Evolutionary conservation across 2,113 vertebrate genomes (phyloP), one percentile per base, ranked within the genome.

Genomic region (Nematolebias whitei): DNA sequence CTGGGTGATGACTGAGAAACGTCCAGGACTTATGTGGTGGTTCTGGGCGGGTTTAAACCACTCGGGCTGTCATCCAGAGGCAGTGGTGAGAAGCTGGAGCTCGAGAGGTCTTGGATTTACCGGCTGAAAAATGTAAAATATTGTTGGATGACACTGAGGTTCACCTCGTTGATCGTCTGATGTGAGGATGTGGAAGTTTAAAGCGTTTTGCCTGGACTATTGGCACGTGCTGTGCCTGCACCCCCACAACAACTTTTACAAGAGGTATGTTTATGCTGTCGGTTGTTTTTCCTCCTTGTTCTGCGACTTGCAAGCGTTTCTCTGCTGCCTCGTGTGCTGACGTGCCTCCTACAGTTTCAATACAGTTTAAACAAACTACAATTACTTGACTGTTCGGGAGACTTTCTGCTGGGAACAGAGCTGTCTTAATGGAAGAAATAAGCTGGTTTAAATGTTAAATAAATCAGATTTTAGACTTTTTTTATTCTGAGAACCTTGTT

Each of bases 191-290:
- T 94, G 97, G 89, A 97, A 95, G 90, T 91, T 98, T 68, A 99
- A 98, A 94, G 95, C 97, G 26, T 95, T 98, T 78, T 99, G 98
- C 90, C 91, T 98, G 93, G 98, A 98, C 94, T 98, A 98, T 83
- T 98, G 96, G 96, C 96, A 98, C 82, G 95, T 98, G 78, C 90
- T 98, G 71, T 99, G 98, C 87, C 89, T 98, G 67, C 96, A 98
- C 87, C 97, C 96, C 7, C 94, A 96, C 65, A 95, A 92, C 12
- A 95, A 94, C 71, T 94, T 96, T 89, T 97, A 96, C 78, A 97
- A 93, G 90, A 98, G 96, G 98, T 98, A 95, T 76, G 95, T 39
- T 54, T 76, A 35, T 29, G 26, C 26, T 29, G 26, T 29, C 7
- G 26, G 7, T 29, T 4, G 26, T 29, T 29, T 29, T 29, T 29